Evolutionary conservation across 1,140 invertebrate species (phyloP), one percentile per base, ranked within the genome.

Genomic region (Diorhabda elongata): DNA sequence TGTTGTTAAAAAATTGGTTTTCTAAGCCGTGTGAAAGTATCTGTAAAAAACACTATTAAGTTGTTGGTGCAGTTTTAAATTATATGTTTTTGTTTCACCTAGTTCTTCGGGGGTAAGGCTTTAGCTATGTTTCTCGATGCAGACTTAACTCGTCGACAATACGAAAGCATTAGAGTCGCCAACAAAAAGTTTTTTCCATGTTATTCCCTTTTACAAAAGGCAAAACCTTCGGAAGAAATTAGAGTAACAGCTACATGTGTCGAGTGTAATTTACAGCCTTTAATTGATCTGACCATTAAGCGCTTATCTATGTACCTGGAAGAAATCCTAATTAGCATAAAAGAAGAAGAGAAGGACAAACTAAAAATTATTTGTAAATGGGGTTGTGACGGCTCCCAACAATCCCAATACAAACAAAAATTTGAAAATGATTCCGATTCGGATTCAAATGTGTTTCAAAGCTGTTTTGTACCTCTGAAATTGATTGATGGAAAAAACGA

Each of bases 301-400:
- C n/a, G n/a, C n/a, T n/a, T n/a, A n/a, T n/a, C n/a, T n/a, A n/a
- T n/a, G n/a, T n/a, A n/a, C n/a, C n/a, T n/a, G n/a, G n/a, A n/a
- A n/a, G n/a, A n/a, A n/a, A n/a, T n/a, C n/a, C n/a, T n/a, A n/a
- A n/a, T n/a, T n/a, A n/a, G n/a, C n/a, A n/a, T n/a, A n/a, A n/a
- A n/a, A n/a, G n/a, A n/a, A n/a, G 42, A 69, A 44, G 74, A 78
- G 74, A 74, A 69, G 68, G 61, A 71, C 44, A 69, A 68, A 8
- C 66, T 79, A 65, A n/a, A 64, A 26, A 57, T 79, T 44, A 76
- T 78, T 42, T 71, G 67, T 11, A 78, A 78, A 71, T 79, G 77
- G 76, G 73, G 74, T 47, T 80, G 78, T 67, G 76, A 79, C 68
- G 75, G 76, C 45, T 78, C 76, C 8, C 75, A 79, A 47, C 77